These are phyloP conservation scores for Notocelia uddmanniana DNA, from an alignment of 2,888 invertebrate genomes.

Conservation along the genomic window DNA sequence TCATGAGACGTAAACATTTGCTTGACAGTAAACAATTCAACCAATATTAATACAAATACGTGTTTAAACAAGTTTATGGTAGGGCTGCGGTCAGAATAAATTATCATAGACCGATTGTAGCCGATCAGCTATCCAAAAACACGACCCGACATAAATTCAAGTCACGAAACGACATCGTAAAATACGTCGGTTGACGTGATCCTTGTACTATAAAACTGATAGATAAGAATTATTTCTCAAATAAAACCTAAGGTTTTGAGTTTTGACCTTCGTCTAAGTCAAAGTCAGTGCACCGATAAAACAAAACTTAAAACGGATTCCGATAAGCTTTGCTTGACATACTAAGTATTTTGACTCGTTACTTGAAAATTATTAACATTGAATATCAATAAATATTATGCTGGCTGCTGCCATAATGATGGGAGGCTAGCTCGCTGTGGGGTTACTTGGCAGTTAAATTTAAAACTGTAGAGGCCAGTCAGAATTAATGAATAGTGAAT, in stretches of 20 bases:
- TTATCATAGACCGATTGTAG: constrained; percentile 35
- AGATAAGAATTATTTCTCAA: constrained; percentile 35
- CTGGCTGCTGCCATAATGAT: not conserved
- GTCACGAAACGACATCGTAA: constrained; percentile 43
- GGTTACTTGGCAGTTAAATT: no score
- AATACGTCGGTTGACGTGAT: constrained; percentile 37
- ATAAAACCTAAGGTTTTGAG: constrained; percentile 25
- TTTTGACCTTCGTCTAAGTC: not conserved
- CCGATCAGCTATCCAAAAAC: constrained; percentile 40
- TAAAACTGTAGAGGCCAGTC: no score
- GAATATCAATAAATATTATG: not conserved
- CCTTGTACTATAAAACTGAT: constrained; percentile 40
- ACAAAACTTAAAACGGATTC: not conserved
- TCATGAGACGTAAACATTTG: not conserved
- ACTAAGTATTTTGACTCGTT: not conserved
- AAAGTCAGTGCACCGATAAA: constrained; percentile 33
- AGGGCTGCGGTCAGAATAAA: constrained; percentile 30
- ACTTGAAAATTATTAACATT: not conserved
- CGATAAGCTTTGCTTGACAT: not conserved
- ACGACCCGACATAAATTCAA: constrained; percentile 42
- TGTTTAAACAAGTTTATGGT: constrained; percentile 14
- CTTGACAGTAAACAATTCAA: not conserved
- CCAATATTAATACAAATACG: constrained; percentile 15
- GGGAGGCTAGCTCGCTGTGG: no score
- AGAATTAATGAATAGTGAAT: no score